Conservation (phyloP, 2,797 vertebrate genomes). For the Lophura swinhoii region DNA sequence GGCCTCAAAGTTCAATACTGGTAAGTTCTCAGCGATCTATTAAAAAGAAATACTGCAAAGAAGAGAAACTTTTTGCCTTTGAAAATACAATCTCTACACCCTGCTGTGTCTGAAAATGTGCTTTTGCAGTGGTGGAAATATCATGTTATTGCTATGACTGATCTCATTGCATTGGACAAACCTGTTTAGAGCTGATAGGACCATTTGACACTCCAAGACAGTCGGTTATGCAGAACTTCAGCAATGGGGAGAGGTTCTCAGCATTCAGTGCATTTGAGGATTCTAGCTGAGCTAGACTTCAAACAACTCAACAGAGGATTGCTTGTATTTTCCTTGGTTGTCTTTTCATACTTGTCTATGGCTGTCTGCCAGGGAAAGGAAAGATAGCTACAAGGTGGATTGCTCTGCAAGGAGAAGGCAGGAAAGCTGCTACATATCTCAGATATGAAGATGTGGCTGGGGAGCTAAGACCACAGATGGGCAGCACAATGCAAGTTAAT, state of each 20-base stretch:
- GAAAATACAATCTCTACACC: neutral
- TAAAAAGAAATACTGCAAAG: constrained; percentile 23
- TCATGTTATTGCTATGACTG: neutral
- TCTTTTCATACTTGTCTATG: neutral
- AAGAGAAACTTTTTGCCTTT: neutral
- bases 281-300: neutral
- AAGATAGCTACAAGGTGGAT: neutral
- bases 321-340: neutral
- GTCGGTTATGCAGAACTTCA: neutral
- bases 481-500: neutral
- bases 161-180: neutral
- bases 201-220: neutral
- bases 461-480: neutral
- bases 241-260: neutral
- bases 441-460: neutral
- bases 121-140: neutral
- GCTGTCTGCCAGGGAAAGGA: neutral
- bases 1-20: constrained; percentile 2
- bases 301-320: neutral
- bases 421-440: accelerated
- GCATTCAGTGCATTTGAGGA: neutral
- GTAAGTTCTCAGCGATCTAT: neutral
- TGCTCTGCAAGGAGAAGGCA: neutral
- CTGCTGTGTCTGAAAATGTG: constrained; percentile 38
- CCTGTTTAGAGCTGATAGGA: neutral